Evolutionary conservation across 2,113 vertebrate genomes (phyloP), one percentile per base, ranked within the genome.

Genomic region (Platycercus adscitus): DNA sequence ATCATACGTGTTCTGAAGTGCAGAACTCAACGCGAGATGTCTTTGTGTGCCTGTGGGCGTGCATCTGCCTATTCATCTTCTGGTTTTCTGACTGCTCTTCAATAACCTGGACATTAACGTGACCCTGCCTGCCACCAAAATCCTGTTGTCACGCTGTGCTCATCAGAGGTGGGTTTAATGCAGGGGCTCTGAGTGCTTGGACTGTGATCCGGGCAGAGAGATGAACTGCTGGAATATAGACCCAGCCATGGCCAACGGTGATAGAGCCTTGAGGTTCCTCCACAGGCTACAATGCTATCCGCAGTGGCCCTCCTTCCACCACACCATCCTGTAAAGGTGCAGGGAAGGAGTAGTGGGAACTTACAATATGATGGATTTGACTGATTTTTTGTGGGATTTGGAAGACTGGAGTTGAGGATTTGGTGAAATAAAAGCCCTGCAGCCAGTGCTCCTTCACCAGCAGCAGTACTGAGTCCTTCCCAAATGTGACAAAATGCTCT

Each of bases 91-190:
- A 20, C 39, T 61, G 0, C 24, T 66, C 37, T 81, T 78, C 80
- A 39, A 1, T 35, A 71, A 37, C 80, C 26, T 28, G 68, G 60
- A 17, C 29, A 2, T 50, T 23, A 29, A 35, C 2, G 4, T 17
- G 21, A 41, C 28, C 37, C 3, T 1, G 1, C 6, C 0, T 1
- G 52, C 0, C 5, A 75, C 53, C 3, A 4, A 41, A 71, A 63
- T 65, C 63, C 28, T n/a, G 50, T 71, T 93, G 55, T 78, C 41
- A 13, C 11, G 1, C 15, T 33, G 1, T 15, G 20, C 9, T 58
- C 46, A 20, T n/a, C 58, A 31, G 28, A 44, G 16, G 0, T 44
- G 31, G 18, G 19, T 41, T 65, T 43, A 50, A 16, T 31, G 58
- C 7, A 21, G 61, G 35, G 24, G 20, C 11, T 55, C 33, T 9